Percentiles rank a stretch among this genome's conserved stretches.
phyloP scores from a whole-genome alignment of 2,113 vertebrate species.

The Lasiurus cinereus region DNA sequence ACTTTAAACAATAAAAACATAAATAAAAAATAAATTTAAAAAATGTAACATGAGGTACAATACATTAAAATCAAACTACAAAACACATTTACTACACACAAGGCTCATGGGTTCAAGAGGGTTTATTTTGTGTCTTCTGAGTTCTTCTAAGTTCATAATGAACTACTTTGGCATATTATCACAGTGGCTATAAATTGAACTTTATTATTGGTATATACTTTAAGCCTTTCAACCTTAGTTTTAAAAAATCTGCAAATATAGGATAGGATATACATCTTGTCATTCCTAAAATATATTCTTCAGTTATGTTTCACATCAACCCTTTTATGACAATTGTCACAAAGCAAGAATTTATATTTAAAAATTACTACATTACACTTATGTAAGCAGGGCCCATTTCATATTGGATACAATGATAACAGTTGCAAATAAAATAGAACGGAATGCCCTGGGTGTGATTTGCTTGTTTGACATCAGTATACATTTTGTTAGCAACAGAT shows the following conservation, averaged over 20 bases:
- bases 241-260: slow-evolving; percentile 39
- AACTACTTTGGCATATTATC: background rate
- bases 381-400: background rate
- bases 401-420: background rate
- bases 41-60: slow-evolving; percentile 59
- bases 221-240: slow-evolving; percentile 3
- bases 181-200: slow-evolving; percentile 58
- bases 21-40: no score
- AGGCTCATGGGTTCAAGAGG: slow-evolving; percentile 13
- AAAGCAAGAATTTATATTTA: slow-evolving; percentile 52
- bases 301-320: slow-evolving; percentile 18
- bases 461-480: slow-evolving; percentile 40
- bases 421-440: slow-evolving; percentile 53
- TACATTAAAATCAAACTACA: slow-evolving; percentile 67
- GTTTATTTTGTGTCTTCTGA: slow-evolving; percentile 71
- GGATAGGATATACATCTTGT: background rate
- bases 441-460: background rate
- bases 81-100: slow-evolving; percentile 63
- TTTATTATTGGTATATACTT: slow-evolving; percentile 48
- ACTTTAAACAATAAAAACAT: no score
- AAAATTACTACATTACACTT: slow-evolving; percentile 53
- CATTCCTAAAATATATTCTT: slow-evolving; percentile 64
- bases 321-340: slow-evolving; percentile 49
- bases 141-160: slow-evolving; percentile 51
- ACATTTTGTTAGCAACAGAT: slow-evolving; percentile 35